Evolutionary conservation across 2,888 invertebrate species (phyloP), one percentile per base, ranked within the genome.

Genomic region (Rhaphigaster nebulosa): DNA sequence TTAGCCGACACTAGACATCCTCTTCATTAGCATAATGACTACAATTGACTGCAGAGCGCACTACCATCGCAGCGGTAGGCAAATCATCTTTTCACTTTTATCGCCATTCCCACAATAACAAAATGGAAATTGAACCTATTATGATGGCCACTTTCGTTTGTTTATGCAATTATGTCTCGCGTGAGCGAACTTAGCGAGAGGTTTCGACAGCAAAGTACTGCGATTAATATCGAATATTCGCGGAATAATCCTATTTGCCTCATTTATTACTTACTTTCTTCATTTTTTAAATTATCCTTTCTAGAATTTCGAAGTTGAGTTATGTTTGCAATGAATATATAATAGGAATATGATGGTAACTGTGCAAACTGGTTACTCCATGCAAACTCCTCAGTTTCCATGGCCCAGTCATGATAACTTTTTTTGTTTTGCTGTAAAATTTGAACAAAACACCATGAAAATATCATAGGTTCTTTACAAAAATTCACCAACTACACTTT

Each of bases 11-110:
- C 29, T 4, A 18, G 15, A 15, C 29, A 29, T 29, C 29, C 15
- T n/a, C 5, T 76, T 84, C 26, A 84, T 84, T 45, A 84, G 10
- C 45, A 45, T 84, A 84, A 84, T 84, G n/a, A 50, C 41, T 38
- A 26, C 41, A 38, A 80, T 80, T 10, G 41, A 80, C 45, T 50
- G 15, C 41, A 45, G 45, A 45, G 84, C 10, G 84, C 45, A 38
- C 70, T 76, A 29, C 18, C 18, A 34, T 41, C 41, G 38, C 38
- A 41, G 26, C 41, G 8, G 41, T 80, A 20, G 38, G 26, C 45
- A 41, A 84, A 84, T 84, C 45, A 13, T 84, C 84, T 84, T 84
- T 45, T 84, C 84, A 84, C 84, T 84, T 84, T 84, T 84, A 84
- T 84, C 45, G 84, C 45, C 84, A 84, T 84, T 84, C 84, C 45